These are phyloP conservation scores for Morpho deidamia DNA, from an alignment of 2,888 invertebrate species.

Conservation along the genomic window DNA sequence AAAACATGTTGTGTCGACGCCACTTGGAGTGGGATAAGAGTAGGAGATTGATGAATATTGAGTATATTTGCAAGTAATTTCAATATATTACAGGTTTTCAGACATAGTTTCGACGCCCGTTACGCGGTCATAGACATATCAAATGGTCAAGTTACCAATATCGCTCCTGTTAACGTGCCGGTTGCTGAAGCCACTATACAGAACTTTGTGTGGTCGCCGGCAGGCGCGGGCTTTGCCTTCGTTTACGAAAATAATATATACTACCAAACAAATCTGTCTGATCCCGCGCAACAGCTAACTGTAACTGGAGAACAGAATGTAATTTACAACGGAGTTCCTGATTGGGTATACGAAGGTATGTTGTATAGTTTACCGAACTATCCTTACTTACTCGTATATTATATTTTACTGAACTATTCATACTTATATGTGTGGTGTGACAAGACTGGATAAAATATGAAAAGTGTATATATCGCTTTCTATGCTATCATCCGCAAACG, in stretches of 20 bases:
- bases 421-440: too few relatives aligned
- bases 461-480: too few relatives aligned
- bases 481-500: too few relatives aligned
- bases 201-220: conserved; percentile 87
- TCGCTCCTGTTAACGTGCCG: conserved; percentile 42
- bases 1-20: too few relatives aligned
- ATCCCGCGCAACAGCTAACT: conserved; percentile 78
- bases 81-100: conserved; percentile 79
- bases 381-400: too few relatives aligned
- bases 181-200: conserved; percentile 76
- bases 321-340: conserved; percentile 91
- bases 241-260: conserved; percentile 87
- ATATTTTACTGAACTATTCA: not conserved
- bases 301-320: conserved; percentile 77
- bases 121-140: conserved; percentile 82
- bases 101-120: conserved; percentile 87
- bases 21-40: too few relatives aligned
- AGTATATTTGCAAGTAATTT: too few relatives aligned
- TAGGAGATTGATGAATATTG: too few relatives aligned
- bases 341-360: conserved; percentile 96
- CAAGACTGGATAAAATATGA: too few relatives aligned
- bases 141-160: conserved; percentile 49
- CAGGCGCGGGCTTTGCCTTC: conserved; percentile 83
- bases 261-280: conserved; percentile 79
- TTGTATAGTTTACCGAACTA: not conserved